Percentiles rank a stretch among this genome's conserved stretches.
phyloP scores from a whole-genome alignment of 2,797 vertebrate species.

The Enoplosus armatus region DNA sequence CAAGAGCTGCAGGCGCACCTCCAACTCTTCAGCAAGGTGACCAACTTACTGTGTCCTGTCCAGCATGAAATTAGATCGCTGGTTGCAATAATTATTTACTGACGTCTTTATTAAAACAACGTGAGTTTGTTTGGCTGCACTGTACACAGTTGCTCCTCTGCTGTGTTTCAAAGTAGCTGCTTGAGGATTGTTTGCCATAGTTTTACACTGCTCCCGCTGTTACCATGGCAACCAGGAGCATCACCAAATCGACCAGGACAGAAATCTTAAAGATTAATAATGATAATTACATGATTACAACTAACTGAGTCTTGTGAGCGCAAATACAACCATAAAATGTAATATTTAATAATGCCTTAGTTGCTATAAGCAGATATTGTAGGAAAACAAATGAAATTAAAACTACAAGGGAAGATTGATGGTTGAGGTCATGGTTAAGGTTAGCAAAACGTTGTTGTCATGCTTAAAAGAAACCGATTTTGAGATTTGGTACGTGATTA shows the following conservation, averaged over 20 bases:
- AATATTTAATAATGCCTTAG: neutral
- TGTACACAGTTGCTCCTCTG: neutral
- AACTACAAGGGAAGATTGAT: neutral
- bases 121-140: neutral
- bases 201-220: neutral
- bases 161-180: neutral
- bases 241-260: neutral
- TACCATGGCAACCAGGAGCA: neutral
- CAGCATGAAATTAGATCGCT: neutral
- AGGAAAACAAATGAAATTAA: neutral
- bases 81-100: neutral
- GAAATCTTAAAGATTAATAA: neutral
- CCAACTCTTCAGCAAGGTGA: too few relatives aligned
- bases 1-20: too few relatives aligned
- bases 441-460: neutral
- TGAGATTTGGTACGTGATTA: neutral
- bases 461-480: neutral
- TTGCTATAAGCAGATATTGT: neutral
- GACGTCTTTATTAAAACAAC: neutral
- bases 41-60: neutral
- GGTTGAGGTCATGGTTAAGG: neutral
- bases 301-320: too few relatives aligned
- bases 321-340: neutral
- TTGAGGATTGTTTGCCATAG: neutral
- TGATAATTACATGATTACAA: too few relatives aligned